Evolutionary conservation across 2,797 vertebrate genomes (phyloP), one percentile per base, ranked within the genome.

Genomic region (Urocyon cinereoargenteus): DNA sequence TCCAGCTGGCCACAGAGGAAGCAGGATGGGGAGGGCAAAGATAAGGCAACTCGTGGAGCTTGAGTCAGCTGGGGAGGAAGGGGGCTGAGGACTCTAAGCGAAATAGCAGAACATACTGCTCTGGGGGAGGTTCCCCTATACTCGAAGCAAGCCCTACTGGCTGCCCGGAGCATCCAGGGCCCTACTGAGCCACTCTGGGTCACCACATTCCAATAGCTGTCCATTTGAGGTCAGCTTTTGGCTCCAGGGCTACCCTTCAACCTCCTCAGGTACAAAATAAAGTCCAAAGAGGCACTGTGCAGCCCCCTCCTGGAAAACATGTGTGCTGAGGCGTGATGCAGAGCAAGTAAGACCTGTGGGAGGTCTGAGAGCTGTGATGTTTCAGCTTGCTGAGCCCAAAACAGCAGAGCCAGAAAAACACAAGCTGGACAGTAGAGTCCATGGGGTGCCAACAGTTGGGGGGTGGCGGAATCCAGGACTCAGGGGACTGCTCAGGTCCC

Each of bases 1-100:
- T 70, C 68, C 78, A 91, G 86, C 51, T 86, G 78, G 78, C 93
- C 18, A 18, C 92, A 78, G 53, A 96, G 92, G 66, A 94, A 88
- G 78, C 64, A 59, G 57, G n/a, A 78, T 26, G 45, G 55, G 53
- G 57, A 40, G 55, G 82, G 45, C 68, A 70, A 59, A 75, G 81
- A 68, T 53, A 66, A 95, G 59, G 77, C 6, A 8, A 26, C 55
- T 53, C 26, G 0, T 0, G 19, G 28, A 62, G 70, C 68, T 61
- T 0, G 1, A 90, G 81, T 51, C 92, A 83, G 94, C 90, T 21
- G 34, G 75, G 66, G 78, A n/a, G 3, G 22, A 1, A 14, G 51
- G 72, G 68, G 79, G 51, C 49, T 84, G 55, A 77, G 68, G 61
- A 19, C 55, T n/a, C 28, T 16, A 5, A 31, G 79, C 49, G 49